These are phyloP conservation scores for Theristicus caerulescens DNA, from an alignment of 2,113 vertebrate genomes.

Conservation along the genomic window DNA sequence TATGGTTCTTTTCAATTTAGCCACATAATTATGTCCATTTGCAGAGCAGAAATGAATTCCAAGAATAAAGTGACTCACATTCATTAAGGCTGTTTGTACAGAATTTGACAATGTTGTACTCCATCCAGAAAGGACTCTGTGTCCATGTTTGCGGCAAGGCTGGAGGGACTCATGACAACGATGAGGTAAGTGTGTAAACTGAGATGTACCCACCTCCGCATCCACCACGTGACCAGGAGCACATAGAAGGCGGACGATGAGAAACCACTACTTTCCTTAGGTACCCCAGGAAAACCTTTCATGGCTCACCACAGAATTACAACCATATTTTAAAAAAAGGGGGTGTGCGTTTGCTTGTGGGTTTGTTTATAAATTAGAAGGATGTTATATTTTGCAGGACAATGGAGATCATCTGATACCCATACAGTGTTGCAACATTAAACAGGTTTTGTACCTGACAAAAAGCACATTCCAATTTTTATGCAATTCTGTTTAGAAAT, in stretches of 20 bases:
- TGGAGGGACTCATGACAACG: background rate
- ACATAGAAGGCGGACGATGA: background rate
- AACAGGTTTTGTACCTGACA: background rate
- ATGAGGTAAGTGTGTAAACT: background rate
- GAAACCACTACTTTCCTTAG: background rate
- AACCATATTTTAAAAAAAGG: background rate
- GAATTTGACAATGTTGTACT: background rate
- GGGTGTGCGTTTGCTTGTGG: background rate
- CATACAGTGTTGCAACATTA: background rate
- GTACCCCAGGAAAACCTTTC: background rate
- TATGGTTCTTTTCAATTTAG: background rate
- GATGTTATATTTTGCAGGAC: background rate
- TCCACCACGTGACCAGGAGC: background rate
- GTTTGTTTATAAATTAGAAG: background rate
- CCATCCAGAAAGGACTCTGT: background rate
- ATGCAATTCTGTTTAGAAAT: background rate
- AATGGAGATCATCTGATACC: background rate
- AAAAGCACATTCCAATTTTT: background rate
- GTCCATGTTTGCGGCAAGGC: background rate
- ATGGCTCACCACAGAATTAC: background rate
- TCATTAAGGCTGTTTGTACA: slow-evolving; percentile 2
- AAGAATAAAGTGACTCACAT: slow-evolving; percentile 33
- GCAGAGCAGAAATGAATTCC: background rate
- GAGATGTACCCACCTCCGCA: background rate
- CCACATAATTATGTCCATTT: slow-evolving; percentile 18